Base-by-base conservation (phyloP, 2,888 invertebrate species). In the Stegophylla sp. region DNA sequence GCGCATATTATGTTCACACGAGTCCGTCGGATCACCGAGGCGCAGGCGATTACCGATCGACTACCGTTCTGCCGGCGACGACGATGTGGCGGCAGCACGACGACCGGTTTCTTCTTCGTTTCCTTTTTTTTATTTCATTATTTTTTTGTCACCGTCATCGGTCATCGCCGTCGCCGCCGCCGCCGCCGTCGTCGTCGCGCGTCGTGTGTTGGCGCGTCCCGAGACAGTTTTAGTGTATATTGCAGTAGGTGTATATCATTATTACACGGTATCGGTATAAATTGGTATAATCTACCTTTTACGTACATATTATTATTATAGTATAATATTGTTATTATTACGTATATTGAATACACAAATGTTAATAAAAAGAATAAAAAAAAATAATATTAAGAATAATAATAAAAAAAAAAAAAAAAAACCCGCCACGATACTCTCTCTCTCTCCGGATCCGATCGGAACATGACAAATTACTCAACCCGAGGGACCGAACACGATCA, bases 391-490 rank as follows among this genome's bases (percentile, higher is more conserved):
- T 34, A 5, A 34, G 3, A 56, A 45, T 45, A 45, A 10, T 45
- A 45, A 45, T 13, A 45, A 45, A 2, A 13, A 15, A 20, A 53
- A 53, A 56, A 64, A n/a, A n/a, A n/a, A n/a, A n/a, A n/a, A n/a
- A n/a, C n/a, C n/a, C n/a, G n/a, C n/a, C n/a, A n/a, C n/a, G n/a
- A n/a, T n/a, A 66, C 61, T 41, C 69, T 71, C 20, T 61, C 59
- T 43, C 28, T 59, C 77, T 43, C 59, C 77, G 69, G 69, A 61
- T 71, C 61, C 69, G 28, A 56, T 71, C 28, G 77, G 61, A 59
- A 79, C 79, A 79, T 71, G 79, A 79, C 79, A 79, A 79, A 79
- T 79, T 79, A 79, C 79, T 79, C 79, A 79, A 79, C 79, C 71
- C 23, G 64, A 76, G 79, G 79, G 79, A 79, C 79, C 61, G 34